These are phyloP conservation scores for Cataglyphis rosenhaueri DNA, from an alignment of 2,888 invertebrate species.

Conservation along the genomic window DNA sequence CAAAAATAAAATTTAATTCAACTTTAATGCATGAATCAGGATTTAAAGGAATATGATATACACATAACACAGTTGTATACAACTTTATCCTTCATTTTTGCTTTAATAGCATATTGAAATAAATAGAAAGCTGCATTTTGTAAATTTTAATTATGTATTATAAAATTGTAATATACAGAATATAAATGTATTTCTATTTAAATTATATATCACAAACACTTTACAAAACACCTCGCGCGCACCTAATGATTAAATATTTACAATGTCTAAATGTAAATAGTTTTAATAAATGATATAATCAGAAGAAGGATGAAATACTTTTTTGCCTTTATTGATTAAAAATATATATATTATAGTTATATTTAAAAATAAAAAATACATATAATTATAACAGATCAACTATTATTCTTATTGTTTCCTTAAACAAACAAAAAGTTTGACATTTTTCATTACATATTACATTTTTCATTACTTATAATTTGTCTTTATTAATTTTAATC, in stretches of 20 bases:
- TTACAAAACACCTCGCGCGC: background rate
- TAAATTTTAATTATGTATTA: constrained; percentile 9
- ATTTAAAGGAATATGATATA: background rate
- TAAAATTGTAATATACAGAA: background rate
- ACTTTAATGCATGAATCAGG: background rate
- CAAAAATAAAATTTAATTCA: background rate
- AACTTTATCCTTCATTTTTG: background rate
- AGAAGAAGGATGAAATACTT: background rate
- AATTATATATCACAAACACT: constrained; percentile 1
- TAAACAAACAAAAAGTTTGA: background rate
- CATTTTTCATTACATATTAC: background rate
- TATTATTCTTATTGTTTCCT: background rate
- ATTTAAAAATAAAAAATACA: background rate
- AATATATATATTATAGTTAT: constrained; percentile 5
- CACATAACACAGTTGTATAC: background rate
- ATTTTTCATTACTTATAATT: background rate
- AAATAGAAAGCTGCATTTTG: background rate
- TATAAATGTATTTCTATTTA: background rate
- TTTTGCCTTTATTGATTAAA: background rate
- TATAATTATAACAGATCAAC: background rate
- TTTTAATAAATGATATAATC: background rate
- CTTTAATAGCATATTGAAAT: background rate
- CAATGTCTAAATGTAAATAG: background rate
- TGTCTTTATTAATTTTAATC: background rate
- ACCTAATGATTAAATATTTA: constrained; percentile 1